Percentiles rank a stretch among this genome's conserved stretches.
Evolutionary conservation across 2,888 invertebrate genomes (phyloP).

Genomic region (Leptinotarsa juncta): DNA sequence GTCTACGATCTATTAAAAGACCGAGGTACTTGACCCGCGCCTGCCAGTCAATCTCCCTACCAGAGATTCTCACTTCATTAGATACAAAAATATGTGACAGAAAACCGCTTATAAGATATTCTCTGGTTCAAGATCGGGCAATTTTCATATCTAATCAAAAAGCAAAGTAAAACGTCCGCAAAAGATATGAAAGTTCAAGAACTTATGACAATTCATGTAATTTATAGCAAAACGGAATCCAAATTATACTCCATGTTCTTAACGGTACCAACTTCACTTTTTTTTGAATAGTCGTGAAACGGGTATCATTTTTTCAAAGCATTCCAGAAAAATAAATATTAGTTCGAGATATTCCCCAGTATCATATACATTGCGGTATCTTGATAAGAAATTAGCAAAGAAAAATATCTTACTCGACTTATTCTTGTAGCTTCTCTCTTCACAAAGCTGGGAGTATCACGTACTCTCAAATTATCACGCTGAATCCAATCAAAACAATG

Average conservation of each 20-base stretch:
- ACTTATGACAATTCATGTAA: not conserved
- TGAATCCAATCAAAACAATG: not conserved
- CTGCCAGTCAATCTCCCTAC: too few relatives aligned
- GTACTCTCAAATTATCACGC: not conserved
- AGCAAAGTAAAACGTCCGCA: not conserved
- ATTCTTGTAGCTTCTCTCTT: not conserved
- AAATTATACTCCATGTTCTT: not conserved
- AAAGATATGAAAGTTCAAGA: not conserved
- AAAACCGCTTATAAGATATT: not conserved
- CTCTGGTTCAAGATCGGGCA: not conserved
- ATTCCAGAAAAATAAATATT: not conserved
- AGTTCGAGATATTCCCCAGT: not conserved
- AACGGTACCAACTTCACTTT: too few relatives aligned
- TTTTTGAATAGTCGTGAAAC: too few relatives aligned
- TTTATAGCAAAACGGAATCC: not conserved
- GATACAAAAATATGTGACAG: not conserved
- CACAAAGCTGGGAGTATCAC: not conserved
- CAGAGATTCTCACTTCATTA: too few relatives aligned
- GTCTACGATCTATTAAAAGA: too few relatives aligned
- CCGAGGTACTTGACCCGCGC: too few relatives aligned
- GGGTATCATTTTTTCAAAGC: too few relatives aligned
- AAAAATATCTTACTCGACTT: slow-evolving; percentile 2
- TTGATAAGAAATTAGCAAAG: not conserved
- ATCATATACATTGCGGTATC: not conserved
- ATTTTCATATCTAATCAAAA: not conserved